Evolutionary conservation across 2,113 vertebrate species (phyloP).

Genomic region (Scopus umbretta): DNA sequence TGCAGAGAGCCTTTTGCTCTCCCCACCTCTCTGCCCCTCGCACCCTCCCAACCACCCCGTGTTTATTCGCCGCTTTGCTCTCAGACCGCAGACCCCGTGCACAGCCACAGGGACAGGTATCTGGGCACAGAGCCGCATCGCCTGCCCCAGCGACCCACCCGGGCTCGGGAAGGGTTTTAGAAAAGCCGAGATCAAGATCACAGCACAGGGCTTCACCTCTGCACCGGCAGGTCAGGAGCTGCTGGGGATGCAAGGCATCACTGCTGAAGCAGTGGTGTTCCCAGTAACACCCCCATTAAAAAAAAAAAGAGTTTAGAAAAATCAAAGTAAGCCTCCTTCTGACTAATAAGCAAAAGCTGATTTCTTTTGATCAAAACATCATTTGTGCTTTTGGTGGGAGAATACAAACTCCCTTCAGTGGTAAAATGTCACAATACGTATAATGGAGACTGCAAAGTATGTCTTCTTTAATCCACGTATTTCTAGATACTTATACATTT

Average conservation of each 20-base stretch:
- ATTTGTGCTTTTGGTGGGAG: neutral
- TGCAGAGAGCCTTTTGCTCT: neutral
- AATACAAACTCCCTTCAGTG: too few species aligned
- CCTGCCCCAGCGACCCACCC: neutral
- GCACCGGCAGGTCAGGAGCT: neutral
- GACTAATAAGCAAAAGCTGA: neutral
- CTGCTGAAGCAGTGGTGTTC: neutral
- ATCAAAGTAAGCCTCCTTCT: neutral
- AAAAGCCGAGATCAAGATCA: neutral
- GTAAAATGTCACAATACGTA: too few species aligned
- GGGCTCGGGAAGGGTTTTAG: neutral
- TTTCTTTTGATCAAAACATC: neutral
- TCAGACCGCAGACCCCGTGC: neutral
- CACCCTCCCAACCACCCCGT: neutral
- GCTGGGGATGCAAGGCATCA: accelerated
- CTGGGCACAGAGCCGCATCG: neutral
- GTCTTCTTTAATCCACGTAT: accelerated
- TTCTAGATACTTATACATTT: neutral
- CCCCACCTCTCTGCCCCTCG: neutral
- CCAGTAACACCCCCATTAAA: neutral
- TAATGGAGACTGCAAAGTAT: accelerated
- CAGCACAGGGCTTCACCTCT: accelerated
- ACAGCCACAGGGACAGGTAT: accelerated
- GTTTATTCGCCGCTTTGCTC: neutral
- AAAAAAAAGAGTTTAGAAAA: neutral